Evolutionary conservation across 2,888 invertebrate genomes (phyloP).

Genomic region (Chalcosyrphus nemorum): DNA sequence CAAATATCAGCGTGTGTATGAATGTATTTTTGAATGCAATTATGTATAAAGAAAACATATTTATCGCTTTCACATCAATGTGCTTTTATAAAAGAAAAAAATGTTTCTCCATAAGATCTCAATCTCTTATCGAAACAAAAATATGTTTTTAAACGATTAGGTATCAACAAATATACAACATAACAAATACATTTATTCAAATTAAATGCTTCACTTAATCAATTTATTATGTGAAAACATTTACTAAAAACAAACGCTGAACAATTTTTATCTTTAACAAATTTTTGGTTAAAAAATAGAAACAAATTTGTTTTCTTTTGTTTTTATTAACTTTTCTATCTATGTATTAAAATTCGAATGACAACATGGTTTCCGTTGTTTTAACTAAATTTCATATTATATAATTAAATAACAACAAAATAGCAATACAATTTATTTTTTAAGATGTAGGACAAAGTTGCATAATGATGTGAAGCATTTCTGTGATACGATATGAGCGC

Average conservation of each 20-base stretch:
- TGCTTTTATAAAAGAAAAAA: background rate
- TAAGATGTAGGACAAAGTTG: conserved; percentile 35
- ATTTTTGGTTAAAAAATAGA: no score
- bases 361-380: background rate
- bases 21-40: conserved; percentile 3
- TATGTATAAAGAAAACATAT: background rate
- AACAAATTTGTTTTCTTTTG: no score
- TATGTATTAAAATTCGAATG: background rate
- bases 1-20: background rate
- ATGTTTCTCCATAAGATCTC: background rate
- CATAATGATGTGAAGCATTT: conserved; percentile 78
- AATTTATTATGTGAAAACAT: background rate
- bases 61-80: conserved; percentile 31
- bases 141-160: background rate
- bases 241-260: background rate
- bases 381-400: background rate
- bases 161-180: background rate
- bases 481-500: conserved; percentile 82
- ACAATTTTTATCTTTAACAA: background rate
- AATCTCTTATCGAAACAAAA: background rate
- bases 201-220: background rate
- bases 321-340: background rate
- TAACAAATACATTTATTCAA: background rate
- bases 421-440: conserved; percentile 22
- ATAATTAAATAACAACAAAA: background rate